phyloP scores from a whole-genome alignment of 2,797 vertebrate species.

The Cyclopterus lumpus region DNA sequence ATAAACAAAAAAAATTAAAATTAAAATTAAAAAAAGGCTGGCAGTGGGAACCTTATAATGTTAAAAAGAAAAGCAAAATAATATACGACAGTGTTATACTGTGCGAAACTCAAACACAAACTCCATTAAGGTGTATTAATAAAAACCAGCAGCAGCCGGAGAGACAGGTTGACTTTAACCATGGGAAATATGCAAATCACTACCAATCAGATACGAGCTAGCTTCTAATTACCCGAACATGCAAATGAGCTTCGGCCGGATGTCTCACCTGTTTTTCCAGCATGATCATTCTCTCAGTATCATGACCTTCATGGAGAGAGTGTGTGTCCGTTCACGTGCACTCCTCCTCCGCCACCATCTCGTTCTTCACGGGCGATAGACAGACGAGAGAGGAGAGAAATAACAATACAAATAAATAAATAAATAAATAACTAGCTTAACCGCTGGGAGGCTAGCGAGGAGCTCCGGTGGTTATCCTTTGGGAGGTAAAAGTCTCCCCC shows the following conservation, averaged over 20 bases:
- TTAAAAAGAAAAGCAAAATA: no score
- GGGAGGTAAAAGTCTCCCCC: conserved; percentile 47
- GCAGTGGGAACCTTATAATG: no score
- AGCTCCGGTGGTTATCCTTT: conserved; percentile 42
- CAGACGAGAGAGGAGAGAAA: neutral
- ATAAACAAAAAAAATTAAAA: neutral
- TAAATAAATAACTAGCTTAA: conserved; percentile 26
- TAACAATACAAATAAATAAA: neutral
- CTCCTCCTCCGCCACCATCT: conserved; percentile 63
- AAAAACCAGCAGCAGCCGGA: conserved; percentile 5
- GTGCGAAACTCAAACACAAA: neutral
- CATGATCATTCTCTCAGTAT: conserved; percentile 84
- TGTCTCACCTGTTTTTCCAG: conserved; percentile 83
- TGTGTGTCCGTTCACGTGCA: conserved; percentile 51
- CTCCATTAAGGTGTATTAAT: neutral
- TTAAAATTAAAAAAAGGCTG: neutral
- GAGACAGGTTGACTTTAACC: neutral
- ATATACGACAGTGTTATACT: neutral
- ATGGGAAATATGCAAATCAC: neutral
- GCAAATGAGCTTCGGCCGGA: conserved; percentile 47
- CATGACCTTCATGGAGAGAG: conserved; percentile 79
- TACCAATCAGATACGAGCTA: neutral
- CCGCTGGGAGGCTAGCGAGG: conserved; percentile 21
- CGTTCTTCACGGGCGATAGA: conserved; percentile 31
- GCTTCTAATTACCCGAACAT: conserved; percentile 20